Percentiles rank a stretch among this genome's conserved stretches.
Conservation (phyloP, 92 coral and sea anemone genomes). For the Isaurus tuberculatus region DNA sequence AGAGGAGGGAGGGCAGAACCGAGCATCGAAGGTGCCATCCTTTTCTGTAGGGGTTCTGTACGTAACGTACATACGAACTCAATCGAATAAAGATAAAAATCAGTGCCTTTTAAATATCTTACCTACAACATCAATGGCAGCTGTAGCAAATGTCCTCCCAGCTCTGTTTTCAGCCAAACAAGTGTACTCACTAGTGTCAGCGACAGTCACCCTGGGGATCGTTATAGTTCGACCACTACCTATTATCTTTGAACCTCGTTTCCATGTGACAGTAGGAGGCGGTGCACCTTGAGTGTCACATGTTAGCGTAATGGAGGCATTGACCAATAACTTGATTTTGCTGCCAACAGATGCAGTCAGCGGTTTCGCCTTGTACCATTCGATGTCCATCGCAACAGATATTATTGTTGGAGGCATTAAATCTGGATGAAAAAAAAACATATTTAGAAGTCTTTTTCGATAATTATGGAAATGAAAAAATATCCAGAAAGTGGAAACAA, state of each 20-base stretch:
- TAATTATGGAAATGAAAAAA: too few relatives aligned
- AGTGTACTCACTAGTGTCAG: constrained; percentile 70
- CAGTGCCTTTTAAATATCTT: too few relatives aligned
- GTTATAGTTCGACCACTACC: constrained; percentile 51
- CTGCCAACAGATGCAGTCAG: constrained; percentile 65
- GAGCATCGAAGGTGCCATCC: too few relatives aligned
- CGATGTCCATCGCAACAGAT: constrained; percentile 43
- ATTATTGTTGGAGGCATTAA: constrained; percentile 63
- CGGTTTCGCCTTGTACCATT: constrained; percentile 53
- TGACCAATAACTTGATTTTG: constrained; percentile 64
- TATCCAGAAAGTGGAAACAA: not conserved
- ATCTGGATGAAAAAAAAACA: constrained; percentile 26
- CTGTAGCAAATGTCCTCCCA: constrained; percentile 67
- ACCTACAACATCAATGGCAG: constrained; percentile 76
- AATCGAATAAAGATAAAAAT: too few relatives aligned
- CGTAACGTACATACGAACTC: too few relatives aligned
- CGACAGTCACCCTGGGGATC: constrained; percentile 51
- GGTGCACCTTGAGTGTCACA: constrained; percentile 80
- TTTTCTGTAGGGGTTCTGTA: too few relatives aligned
- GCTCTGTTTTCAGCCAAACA: constrained; percentile 70
- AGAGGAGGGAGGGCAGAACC: too few relatives aligned
- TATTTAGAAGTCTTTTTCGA: not conserved
- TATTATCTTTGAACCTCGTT: constrained; percentile 56
- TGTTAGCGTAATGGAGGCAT: constrained; percentile 65
- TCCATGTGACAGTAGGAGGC: constrained; percentile 71